Conservation (phyloP, 2,888 invertebrate genomes). For the Morinoia aosen region DNA sequence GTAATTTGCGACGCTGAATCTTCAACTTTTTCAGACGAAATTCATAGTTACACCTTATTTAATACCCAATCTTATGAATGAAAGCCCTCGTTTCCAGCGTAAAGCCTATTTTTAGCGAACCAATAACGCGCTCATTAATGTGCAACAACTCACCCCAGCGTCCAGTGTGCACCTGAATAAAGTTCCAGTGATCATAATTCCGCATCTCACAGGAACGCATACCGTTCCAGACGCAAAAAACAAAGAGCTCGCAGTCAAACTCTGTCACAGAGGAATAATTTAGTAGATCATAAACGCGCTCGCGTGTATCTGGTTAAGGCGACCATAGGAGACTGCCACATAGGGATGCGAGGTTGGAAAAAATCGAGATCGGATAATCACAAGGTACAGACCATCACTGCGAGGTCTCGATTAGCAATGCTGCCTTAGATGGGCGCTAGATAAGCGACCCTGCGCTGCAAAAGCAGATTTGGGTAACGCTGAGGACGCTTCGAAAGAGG, state of each 20-base stretch:
- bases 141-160: neutral
- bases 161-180: neutral
- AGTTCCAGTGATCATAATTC: neutral
- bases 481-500: neutral
- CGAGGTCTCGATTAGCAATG: constrained; percentile 15
- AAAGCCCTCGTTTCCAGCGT: neutral
- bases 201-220: neutral
- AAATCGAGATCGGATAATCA: constrained; percentile 18
- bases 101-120: neutral
- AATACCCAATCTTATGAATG: neutral
- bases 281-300: constrained; percentile 16
- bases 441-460: neutral
- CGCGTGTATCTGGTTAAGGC: neutral
- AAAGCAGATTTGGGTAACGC: neutral
- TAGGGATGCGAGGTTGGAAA: neutral
- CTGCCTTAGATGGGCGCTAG: neutral
- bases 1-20: neutral
- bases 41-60: neutral
- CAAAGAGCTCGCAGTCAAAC: neutral
- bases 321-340: neutral
- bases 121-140: neutral
- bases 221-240: neutral
- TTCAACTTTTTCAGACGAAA: neutral
- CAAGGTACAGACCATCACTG: constrained; percentile 5
- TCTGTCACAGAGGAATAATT: neutral